Evolutionary conservation across 2,888 invertebrate species (phyloP).

Genomic region (Tipula confusa): DNA sequence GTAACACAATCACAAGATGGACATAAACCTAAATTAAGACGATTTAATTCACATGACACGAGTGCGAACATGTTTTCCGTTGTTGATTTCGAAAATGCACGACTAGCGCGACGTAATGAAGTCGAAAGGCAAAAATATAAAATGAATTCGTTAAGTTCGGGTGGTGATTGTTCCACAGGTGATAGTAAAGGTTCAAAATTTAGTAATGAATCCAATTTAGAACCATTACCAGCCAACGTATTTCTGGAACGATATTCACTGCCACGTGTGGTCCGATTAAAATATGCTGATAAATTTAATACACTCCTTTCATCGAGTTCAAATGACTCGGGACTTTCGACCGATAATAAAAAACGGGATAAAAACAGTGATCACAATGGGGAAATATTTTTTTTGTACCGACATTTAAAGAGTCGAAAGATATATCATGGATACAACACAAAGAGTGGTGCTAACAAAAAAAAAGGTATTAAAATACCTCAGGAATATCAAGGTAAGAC

Average conservation of each 20-base stretch:
- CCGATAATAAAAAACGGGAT: conserved; percentile 36
- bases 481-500: conserved; percentile 50
- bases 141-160: conserved; percentile 45
- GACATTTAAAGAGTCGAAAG: conserved; percentile 46
- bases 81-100: conserved; percentile 50
- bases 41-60: conserved; percentile 50
- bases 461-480: conserved; percentile 49
- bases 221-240: conserved; percentile 46
- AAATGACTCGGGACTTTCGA: conserved; percentile 46
- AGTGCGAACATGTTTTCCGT: conserved; percentile 51
- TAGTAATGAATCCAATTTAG: conserved; percentile 47
- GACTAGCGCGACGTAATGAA: conserved; percentile 49
- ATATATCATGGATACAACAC: conserved; percentile 49
- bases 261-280: conserved; percentile 47
- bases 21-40: conserved; percentile 47
- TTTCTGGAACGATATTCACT: conserved; percentile 48
- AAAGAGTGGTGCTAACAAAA: conserved; percentile 44
- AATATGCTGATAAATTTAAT: conserved; percentile 45
- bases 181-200: conserved; percentile 49
- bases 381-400: conserved; percentile 47
- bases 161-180: conserved; percentile 48
- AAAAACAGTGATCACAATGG: conserved; percentile 39
- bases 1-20: conserved; percentile 43
- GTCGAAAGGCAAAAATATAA: conserved; percentile 47
- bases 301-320: conserved; percentile 49